Evolutionary conservation across 1,140 invertebrate species (phyloP).

Genomic region (Pararge aegeria): DNA sequence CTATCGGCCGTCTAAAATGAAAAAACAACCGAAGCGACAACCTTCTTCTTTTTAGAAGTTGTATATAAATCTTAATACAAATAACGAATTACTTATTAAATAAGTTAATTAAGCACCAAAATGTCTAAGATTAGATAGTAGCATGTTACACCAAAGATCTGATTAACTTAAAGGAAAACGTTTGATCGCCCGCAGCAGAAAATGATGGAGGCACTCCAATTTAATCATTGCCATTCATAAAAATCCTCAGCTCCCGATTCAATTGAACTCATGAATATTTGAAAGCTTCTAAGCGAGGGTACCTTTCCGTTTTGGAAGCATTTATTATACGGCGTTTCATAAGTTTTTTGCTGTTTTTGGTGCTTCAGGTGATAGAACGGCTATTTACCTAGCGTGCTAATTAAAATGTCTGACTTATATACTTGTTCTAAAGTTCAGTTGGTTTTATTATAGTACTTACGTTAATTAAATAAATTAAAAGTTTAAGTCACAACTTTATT

Average conservation of each 20-base stretch:
- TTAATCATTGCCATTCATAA: slow-evolving; percentile 28
- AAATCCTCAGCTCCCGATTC: slow-evolving; percentile 25
- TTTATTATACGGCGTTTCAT: slow-evolving; percentile 19
- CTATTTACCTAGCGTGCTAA: neutral
- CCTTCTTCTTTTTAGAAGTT: too few relatives aligned
- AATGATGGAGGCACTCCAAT: slow-evolving; percentile 20
- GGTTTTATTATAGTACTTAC: neutral
- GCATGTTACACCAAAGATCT: neutral
- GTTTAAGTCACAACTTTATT: too few relatives aligned
- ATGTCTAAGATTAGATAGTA: neutral
- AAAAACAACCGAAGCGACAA: too few relatives aligned
- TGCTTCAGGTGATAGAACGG: neutral
- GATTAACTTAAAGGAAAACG: neutral
- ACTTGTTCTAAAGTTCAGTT: neutral
- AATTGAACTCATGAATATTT: slow-evolving; percentile 31
- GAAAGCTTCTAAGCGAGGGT: slow-evolving; percentile 21
- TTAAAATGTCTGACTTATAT: neutral
- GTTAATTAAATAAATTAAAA: too few relatives aligned
- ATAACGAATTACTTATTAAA: neutral
- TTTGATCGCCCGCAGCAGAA: slow-evolving; percentile 9
- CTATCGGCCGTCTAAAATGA: too few relatives aligned
- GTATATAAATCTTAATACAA: too few relatives aligned
- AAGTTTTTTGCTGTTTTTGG: slow-evolving; percentile 3
- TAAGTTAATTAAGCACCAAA: neutral
- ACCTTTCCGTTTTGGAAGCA: slow-evolving; percentile 13